These are phyloP conservation scores for Caracal caracal DNA, from an alignment of 2,113 vertebrate species.

Conservation along the genomic window DNA sequence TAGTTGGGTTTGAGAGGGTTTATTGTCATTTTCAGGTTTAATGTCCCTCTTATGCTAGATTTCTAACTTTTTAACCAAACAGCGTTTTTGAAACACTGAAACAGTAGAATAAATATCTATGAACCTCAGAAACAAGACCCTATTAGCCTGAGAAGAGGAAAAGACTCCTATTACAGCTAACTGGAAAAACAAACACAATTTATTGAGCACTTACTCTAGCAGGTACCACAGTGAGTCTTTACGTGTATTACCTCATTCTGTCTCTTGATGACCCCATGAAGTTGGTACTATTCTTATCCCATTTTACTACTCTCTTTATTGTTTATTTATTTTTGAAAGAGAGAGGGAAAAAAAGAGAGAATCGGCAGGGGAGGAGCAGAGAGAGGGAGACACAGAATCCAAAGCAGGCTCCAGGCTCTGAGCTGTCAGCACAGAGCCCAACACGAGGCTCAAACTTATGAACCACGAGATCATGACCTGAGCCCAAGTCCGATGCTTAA, in stretches of 20 bases:
- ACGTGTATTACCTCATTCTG: background rate
- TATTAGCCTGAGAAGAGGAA: background rate
- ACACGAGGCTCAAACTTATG: too few relatives aligned
- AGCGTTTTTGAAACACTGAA: background rate
- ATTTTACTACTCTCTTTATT: background rate
- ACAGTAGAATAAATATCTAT: slow-evolving; percentile 1
- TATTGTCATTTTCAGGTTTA: slow-evolving; percentile 6
- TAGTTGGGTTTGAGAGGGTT: background rate
- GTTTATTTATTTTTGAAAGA: too few relatives aligned
- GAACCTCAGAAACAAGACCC: background rate
- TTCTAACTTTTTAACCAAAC: background rate
- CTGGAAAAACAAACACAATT: background rate
- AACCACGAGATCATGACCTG: too few relatives aligned
- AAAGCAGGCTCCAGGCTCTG: too few relatives aligned
- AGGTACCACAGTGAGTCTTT: background rate
- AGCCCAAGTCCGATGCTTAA: too few relatives aligned
- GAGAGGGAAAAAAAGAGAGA: too few relatives aligned
- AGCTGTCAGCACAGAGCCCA: too few relatives aligned
- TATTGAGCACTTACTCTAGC: background rate
- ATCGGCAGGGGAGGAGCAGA: too few relatives aligned
- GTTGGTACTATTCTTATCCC: background rate
- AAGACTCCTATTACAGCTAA: background rate
- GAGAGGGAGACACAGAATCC: too few relatives aligned
- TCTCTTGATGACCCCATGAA: background rate
- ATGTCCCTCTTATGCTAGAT: background rate